Base-by-base conservation (phyloP, 2,113 vertebrate genomes). In the Gambusia affinis region DNA sequence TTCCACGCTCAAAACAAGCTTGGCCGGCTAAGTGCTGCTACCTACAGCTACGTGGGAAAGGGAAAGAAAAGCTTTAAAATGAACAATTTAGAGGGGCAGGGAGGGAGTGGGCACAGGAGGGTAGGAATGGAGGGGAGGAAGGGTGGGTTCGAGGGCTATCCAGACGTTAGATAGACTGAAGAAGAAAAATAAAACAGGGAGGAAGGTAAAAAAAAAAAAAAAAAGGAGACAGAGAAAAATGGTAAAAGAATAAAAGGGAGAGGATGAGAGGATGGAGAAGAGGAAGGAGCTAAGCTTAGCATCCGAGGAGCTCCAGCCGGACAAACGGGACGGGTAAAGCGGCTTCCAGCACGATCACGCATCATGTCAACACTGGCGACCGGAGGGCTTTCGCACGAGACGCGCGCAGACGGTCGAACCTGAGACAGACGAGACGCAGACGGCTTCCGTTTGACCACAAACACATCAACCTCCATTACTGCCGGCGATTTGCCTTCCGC, bases 391-490 rank as follows among this genome's bases (percentile, higher is more conserved):
- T 76, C 33, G 72, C 31, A 54, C 33, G 15, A 76, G 76, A 82
- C 70, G 81, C 73, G 75, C 24, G 51, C 51, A 57, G 51, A 57
- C 51, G 33, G 30, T 78, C 69, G 7, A 70, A 73, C 35, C 89
- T 77, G 74, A 90, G 83, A 80, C 78, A 81, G 71, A 84, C 87
- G 85, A 87, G 67, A 83, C 70, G 84, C 83, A 81, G 79, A 90
- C 84, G 72, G 84, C 86, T 89, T 90, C 87, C 75, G 72, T 92
- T 89, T 87, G 88, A 91, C 88, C 92, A 92, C 83, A 92, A 37
- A 92, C 87, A 92, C 90, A 91, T 91, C 90, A 90, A 82, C 90
- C 88, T 90, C 90, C 91, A 93, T 93, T 89, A 87, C 87, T 86
- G 89, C 86, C 86, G 87, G 85, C 57, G 60, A 76, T 79, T 85